Evolutionary conservation across 2,113 vertebrate species (phyloP), one percentile per base, ranked within the genome.

Genomic region (Nothocercus julius): DNA sequence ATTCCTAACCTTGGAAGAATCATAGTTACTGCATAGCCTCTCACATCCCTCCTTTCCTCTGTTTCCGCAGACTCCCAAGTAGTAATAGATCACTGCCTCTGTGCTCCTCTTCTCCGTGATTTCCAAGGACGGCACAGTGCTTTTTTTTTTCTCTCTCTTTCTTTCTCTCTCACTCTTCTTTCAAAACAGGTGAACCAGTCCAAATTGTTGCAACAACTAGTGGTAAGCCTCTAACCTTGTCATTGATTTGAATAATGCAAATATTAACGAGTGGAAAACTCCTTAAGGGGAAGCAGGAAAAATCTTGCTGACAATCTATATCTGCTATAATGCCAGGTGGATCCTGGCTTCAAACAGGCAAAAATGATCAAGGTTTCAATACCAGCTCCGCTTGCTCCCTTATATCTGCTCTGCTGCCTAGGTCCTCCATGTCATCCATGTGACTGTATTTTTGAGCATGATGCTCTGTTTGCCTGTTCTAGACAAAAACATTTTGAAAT

Each of bases 161-260:
- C 44, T 82, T 62, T 32, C 19, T 82, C 67, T 51, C 79, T 79
- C 83, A 5, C 22, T 78, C 38, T 56, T 68, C 38, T n/a, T 62
- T 66, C 36, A 82, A 79, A 87, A 74, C 87, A 92, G 2, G 0
- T 81, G 83, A 83, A 74, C 96, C 90, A 92, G 66, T 68, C 67
- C 73, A 75, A 86, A 45, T 51, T 83, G 25, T 82, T 90, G 74
- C 82, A 75, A 73, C 28, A 83, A 30, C 85, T 68, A 47, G 94
- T 95, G 93, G 94, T 96, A 92, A 94, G 87, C 89, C 93, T 91
- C 90, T 94, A 95, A 95, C 91, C 91, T 95, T 91, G 90, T 85
- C 82, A 91, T 69, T 90, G 85, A 94, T 94, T 82, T 85, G 70
- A 97, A 92, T 87, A 91, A 93, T 85, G 66, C 76, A 92, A 97